Evolutionary conservation across 1,140 invertebrate species (phyloP).

Genomic region (Pseudoatta argentina): DNA sequence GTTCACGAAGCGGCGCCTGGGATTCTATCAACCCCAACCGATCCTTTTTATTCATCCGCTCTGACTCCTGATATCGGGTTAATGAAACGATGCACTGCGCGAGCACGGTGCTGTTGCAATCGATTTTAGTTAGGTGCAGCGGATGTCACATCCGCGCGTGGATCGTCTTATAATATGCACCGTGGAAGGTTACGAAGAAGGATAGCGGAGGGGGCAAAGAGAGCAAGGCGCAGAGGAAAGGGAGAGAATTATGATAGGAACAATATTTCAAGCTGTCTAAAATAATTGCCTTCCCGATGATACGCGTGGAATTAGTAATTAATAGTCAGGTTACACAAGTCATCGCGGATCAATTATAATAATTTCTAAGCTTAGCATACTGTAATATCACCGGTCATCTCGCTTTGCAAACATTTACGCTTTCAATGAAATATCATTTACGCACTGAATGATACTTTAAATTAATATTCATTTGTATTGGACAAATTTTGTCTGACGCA

Average conservation of each 20-base stretch:
- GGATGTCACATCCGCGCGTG: slow-evolving; percentile 31
- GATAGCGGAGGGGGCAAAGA: not conserved
- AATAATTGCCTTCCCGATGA: not conserved
- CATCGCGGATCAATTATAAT: not conserved
- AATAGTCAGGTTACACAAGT: not conserved
- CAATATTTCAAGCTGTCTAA: not conserved
- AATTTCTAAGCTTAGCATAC: not conserved
- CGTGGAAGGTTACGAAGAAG: not conserved
- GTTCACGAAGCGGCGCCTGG: not conserved
- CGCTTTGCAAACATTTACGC: not conserved
- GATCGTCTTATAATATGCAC: slow-evolving; percentile 10
- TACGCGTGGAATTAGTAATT: not conserved
- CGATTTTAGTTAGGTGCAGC: slow-evolving; percentile 58
- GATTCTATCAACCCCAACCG: not conserved
- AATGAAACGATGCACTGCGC: slow-evolving; percentile 59
- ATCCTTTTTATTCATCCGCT: slow-evolving; percentile 55
- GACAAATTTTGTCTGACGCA: not conserved
- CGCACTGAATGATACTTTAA: not conserved
- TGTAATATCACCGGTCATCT: not conserved
- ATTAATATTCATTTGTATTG: slow-evolving; percentile 2
- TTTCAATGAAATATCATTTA: slow-evolving; percentile 4
- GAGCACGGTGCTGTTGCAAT: slow-evolving; percentile 29
- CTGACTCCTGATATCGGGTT: slow-evolving; percentile 43
- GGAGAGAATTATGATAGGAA: not conserved
- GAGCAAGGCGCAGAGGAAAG: not conserved